Percentiles rank a stretch among this genome's conserved stretches.
Conservation (phyloP, 2,797 vertebrate genomes). For the Takifugu rubripes region DNA sequence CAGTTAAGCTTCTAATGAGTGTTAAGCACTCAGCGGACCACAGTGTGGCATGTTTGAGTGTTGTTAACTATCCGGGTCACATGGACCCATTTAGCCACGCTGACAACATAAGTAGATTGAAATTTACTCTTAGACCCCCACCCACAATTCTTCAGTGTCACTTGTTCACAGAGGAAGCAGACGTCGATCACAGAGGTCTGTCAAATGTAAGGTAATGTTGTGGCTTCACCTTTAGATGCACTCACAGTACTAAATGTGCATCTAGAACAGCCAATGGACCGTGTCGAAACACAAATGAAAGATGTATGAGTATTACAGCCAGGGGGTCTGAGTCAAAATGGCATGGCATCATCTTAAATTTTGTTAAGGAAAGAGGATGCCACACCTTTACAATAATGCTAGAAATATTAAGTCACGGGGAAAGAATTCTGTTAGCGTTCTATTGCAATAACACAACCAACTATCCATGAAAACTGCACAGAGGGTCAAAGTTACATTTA, state of each 20-base stretch:
- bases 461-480: not conserved
- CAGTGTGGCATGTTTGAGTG: slow-evolving; percentile 40
- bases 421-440: too few relatives aligned
- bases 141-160: slow-evolving; percentile 32
- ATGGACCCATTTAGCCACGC: slow-evolving; percentile 50
- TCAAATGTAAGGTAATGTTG: not conserved
- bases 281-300: not conserved
- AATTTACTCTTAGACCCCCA: slow-evolving; percentile 33
- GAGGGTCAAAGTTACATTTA: slow-evolving; percentile 4
- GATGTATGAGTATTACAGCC: not conserved
- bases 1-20: slow-evolving; percentile 62
- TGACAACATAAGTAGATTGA: slow-evolving; percentile 59
- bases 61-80: slow-evolving; percentile 51
- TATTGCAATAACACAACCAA: too few relatives aligned
- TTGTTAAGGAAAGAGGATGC: too few relatives aligned
- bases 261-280: not conserved
- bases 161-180: slow-evolving; percentile 16
- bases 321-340: too few relatives aligned
- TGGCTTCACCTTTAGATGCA: not conserved
- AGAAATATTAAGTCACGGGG: too few relatives aligned
- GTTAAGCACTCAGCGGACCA: slow-evolving; percentile 45
- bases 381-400: too few relatives aligned
- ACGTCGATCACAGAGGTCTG: slow-evolving; percentile 3
- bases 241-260: not conserved
- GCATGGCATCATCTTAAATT: too few relatives aligned